phyloP scores from a whole-genome alignment of 2,113 vertebrate genomes.

The Odocoileus hemionus region DNA sequence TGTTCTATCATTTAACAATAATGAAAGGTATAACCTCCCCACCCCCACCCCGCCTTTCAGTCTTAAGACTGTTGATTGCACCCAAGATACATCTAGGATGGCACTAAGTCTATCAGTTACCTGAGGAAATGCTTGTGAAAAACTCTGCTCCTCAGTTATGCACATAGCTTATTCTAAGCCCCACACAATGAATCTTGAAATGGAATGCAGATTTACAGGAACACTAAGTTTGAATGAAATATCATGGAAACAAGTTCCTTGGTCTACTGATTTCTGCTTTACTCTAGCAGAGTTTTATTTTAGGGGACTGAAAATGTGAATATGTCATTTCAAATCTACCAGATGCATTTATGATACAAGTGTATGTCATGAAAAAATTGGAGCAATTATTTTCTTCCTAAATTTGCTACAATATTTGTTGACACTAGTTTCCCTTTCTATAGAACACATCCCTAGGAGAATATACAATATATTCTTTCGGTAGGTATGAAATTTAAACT shows the following conservation, averaged over 20 bases:
- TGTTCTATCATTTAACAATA: neutral
- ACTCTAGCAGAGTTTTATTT: neutral
- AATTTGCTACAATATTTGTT: conserved; percentile 15
- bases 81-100: neutral
- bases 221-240: conserved; percentile 17
- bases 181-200: neutral
- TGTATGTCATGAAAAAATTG: neutral
- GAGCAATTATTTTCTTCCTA: conserved; percentile 10
- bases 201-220: neutral
- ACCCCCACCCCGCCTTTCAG: neutral
- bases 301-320: conserved; percentile 2
- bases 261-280: conserved; percentile 25
- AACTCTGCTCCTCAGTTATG: neutral
- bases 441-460: neutral
- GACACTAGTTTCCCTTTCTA: neutral
- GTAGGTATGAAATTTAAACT: neutral
- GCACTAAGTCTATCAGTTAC: neutral
- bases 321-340: conserved; percentile 12
- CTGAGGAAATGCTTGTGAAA: conserved; percentile 2
- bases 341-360: neutral
- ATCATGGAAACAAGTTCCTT: neutral
- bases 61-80: neutral
- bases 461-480: neutral
- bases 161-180: neutral
- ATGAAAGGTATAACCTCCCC: neutral